phyloP scores from a whole-genome alignment of 2,797 vertebrate genomes.

The Phoxinus dragarum region DNA sequence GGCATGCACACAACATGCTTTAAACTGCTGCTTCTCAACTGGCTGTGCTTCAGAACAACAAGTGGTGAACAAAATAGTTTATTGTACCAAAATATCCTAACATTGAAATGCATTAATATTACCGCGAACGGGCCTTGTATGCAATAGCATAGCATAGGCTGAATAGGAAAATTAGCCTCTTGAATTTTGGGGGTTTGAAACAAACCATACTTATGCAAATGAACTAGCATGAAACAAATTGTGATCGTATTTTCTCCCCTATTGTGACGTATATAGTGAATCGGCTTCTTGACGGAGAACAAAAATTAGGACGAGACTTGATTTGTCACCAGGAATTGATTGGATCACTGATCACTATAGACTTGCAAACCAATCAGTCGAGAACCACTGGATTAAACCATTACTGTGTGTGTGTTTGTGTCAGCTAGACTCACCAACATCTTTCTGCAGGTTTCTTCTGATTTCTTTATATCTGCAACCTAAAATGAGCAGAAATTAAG shows the following conservation, averaged over 20 bases:
- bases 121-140: not conserved
- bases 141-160: not conserved
- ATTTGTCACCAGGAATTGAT: not conserved
- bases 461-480: constrained; percentile 91
- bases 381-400: not conserved
- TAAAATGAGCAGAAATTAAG: constrained; percentile 63
- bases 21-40: not conserved
- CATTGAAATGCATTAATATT: not conserved
- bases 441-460: constrained; percentile 86
- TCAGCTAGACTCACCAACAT: constrained; percentile 79
- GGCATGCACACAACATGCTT: not conserved
- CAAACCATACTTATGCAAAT: not conserved
- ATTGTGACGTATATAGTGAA: not conserved
- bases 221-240: not conserved
- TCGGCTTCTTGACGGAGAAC: not conserved
- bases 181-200: not conserved
- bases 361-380: not conserved
- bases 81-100: not conserved
- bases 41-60: not conserved
- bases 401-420: not conserved
- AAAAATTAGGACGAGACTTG: no score
- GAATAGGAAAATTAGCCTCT: not conserved
- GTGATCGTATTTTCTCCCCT: not conserved
- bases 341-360: not conserved
- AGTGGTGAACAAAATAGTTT: not conserved